Base-by-base conservation (phyloP, 2,797 vertebrate genomes). In the Myiotriccus ornatus region DNA sequence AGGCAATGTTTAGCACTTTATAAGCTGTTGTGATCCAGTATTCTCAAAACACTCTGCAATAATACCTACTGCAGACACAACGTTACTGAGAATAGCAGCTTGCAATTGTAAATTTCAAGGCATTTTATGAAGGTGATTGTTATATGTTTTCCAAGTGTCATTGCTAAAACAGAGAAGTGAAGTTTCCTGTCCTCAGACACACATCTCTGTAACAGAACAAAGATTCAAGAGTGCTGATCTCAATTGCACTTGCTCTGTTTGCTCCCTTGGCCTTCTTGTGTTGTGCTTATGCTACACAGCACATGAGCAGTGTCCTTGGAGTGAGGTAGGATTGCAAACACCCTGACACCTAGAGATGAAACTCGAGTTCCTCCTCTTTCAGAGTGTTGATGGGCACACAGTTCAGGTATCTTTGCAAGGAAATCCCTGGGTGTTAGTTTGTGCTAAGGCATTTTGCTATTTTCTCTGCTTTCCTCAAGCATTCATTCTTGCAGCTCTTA, bases 251-350 rank as follows among this genome's bases (percentile, higher is more conserved):
- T 55, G 79, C 41, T 79, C 27, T n/a, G 39, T 86, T 94, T 75
- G 52, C 49, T 63, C 52, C 64, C 22, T 41, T 49, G 62, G 65
- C 73, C 9, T 65, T 24, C 10, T 0, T 35, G 56, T 13, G 34
- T 3, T 50, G 53, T 30, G 19, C n/a, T 63, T 5, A 1, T 22
- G 34, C n/a, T 30, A 2, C 0, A 1, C 4, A 55, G 52, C 28
- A 12, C 37, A 8, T 1, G 0, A 35, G 4, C 20, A 18, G 44
- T n/a, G 35, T 59, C 74, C 88, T 70, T n/a, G 64, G 18, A 30
- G 67, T 1, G 44, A 46, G 49, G 75, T 4, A 21, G 63, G 25
- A 11, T 1, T 65, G 49, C 75, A 71, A 76, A 53, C 23, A 50
- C 27, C 37, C 60, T 10, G 12, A 55, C 15, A 14, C 15, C 27